Evolutionary conservation across 2,113 vertebrate species (phyloP), one percentile per base, ranked within the genome.

Genomic region (Cranoglanis bouderius): DNA sequence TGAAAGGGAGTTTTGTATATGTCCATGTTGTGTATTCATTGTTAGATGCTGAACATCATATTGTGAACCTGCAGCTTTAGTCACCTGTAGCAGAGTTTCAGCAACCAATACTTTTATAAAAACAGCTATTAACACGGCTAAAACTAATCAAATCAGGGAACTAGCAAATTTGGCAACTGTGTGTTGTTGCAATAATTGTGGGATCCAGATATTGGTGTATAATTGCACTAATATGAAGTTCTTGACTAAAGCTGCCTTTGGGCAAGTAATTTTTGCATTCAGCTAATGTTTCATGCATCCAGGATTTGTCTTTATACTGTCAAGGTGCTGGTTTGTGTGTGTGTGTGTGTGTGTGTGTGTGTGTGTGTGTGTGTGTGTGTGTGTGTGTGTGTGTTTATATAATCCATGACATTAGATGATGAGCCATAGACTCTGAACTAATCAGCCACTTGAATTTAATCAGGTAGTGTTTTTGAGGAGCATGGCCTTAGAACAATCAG

Each of bases 401-500:
- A 57, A 38, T 82, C 80, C 29, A 19, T 40, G 32, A 8, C 53
- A 38, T 82, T 53, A 32, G 16, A 81, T 19, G 29, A 55, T 49
- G 5, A 81, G 29, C 10, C 29, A 21, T 53, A 74, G 16, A 14
- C 4, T 49, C 74, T 24, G 9, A 85, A 70, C 46, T 35, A 40
- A 38, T 53, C 32, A 57, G 24, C 9, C 38, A 18, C 7, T 26
- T 29, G 63, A 72, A 35, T 21, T 63, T 5, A 87, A 51, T 67
- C 86, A 87, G 59, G 74, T 61, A 32, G 4, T 46, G 55, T 7
- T 26, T 65, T 51, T 29, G 12, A 38, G 14, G 13, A 46, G 14
- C 72, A 4, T 55, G 40, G 32, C 85, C 32, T 43, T 59, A 74
- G 9, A 46, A 77, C 84, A 88, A 86, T 86, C 70, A 77, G 6